Conservation (phyloP, 2,888 invertebrate species). For the Creontiades dilutus region DNA sequence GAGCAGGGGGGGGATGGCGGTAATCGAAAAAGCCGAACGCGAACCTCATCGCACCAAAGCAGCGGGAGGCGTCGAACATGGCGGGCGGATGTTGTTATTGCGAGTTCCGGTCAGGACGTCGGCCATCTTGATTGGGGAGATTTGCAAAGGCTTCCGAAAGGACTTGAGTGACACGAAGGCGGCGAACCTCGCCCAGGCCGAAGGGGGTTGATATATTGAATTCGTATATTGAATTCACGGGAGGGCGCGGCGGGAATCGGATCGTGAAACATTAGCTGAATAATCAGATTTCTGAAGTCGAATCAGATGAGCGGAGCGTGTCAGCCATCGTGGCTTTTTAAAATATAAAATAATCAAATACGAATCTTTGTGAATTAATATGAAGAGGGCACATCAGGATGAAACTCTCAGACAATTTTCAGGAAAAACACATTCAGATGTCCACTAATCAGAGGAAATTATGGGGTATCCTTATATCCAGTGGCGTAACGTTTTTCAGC, state of each 20-base stretch:
- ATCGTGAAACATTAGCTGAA: slow-evolving; percentile 37
- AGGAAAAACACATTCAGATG: too few relatives aligned
- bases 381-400: too few relatives aligned
- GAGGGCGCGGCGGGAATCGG: not conserved
- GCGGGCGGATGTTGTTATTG: slow-evolving; percentile 69
- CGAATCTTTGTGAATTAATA: too few relatives aligned
- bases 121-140: slow-evolving; percentile 68
- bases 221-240: slow-evolving; percentile 31
- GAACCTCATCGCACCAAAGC: slow-evolving; percentile 30
- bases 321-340: not conserved
- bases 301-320: not conserved
- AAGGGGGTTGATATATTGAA: slow-evolving; percentile 50
- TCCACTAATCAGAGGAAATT: too few relatives aligned
- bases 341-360: not conserved
- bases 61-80: slow-evolving; percentile 45
- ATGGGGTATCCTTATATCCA: too few relatives aligned
- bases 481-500: too few relatives aligned
- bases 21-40: slow-evolving; percentile 40
- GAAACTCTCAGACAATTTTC: too few relatives aligned
- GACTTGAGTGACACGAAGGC: slow-evolving; percentile 33
- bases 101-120: slow-evolving; percentile 68
- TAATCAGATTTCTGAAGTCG: not conserved
- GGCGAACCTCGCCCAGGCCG: not conserved
- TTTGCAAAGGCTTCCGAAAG: slow-evolving; percentile 54
- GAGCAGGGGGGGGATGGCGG: not conserved